These are phyloP conservation scores for Cremastinae sp. DNA, from an alignment of 2,888 invertebrate species.

Conservation along the genomic window DNA sequence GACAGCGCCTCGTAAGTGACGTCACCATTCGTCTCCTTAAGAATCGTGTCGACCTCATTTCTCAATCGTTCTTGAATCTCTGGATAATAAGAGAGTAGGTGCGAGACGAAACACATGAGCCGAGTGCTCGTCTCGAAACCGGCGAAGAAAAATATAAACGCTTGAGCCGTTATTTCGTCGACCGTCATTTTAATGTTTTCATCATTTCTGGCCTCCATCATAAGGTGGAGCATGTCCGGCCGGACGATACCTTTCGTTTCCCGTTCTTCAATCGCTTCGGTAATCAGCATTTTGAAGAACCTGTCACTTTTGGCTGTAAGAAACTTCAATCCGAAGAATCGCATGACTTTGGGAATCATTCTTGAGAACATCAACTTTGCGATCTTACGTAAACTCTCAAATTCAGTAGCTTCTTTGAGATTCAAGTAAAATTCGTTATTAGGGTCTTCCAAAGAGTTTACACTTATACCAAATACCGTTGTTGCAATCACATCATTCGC, in stretches of 20 bases:
- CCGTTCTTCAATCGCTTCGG: conserved; percentile 78
- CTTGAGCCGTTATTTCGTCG: conserved; percentile 80
- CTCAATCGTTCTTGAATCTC: conserved; percentile 79
- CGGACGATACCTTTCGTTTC: conserved; percentile 79
- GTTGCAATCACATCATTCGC: conserved; percentile 84
- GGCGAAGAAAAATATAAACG: conserved; percentile 69
- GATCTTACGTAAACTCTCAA: conserved; percentile 42
- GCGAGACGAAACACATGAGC: conserved; percentile 63
- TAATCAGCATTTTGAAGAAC: conserved; percentile 65
- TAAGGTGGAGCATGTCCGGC: conserved; percentile 83
- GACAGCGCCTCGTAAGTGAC: conserved; percentile 62
- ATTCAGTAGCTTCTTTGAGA: conserved; percentile 67
- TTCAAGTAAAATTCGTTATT: conserved; percentile 81
- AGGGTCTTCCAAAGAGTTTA: conserved; percentile 81
- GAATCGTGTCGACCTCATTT: conserved; percentile 67
- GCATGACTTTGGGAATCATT: conserved; percentile 48
- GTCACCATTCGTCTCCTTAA: conserved; percentile 45
- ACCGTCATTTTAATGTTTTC: conserved; percentile 41
- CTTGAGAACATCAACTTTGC: conserved; percentile 22
- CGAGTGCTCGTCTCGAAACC: conserved; percentile 68
- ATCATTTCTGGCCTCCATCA: conserved; percentile 80
- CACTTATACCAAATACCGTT: conserved; percentile 82
- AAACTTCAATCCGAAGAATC: conserved; percentile 42
- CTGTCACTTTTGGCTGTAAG: conserved; percentile 36
- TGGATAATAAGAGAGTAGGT: conserved; percentile 72